Evolutionary conservation across 2,888 invertebrate species (phyloP).

Genomic region (Incurvaria masculella): DNA sequence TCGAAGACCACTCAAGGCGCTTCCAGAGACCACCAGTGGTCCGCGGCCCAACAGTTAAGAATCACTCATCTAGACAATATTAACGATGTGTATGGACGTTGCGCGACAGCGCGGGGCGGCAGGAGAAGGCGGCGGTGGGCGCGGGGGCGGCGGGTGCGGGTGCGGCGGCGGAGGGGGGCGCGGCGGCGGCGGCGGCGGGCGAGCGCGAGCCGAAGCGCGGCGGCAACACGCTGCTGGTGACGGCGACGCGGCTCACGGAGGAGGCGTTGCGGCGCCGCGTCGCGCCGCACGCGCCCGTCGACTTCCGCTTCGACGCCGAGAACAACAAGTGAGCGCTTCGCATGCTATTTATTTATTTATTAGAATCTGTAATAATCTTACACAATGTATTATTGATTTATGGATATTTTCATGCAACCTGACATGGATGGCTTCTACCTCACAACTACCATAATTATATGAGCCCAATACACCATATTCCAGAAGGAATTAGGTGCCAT

Average conservation of each 20-base stretch:
- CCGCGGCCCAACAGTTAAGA: no score
- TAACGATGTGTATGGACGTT: no score
- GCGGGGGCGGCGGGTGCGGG: slow-evolving; percentile 26
- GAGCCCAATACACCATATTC: no score
- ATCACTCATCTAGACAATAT: no score
- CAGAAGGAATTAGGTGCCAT: no score
- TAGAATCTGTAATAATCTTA: slow-evolving; percentile 4
- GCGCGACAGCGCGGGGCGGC: no score
- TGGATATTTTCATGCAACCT: no score
- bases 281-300: slow-evolving; percentile 44
- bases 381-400: slow-evolving; percentile 4
- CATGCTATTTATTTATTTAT: slow-evolving; percentile 20
- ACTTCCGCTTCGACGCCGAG: slow-evolving; percentile 40
- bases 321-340: slow-evolving; percentile 36
- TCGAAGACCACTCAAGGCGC: no score
- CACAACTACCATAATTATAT: no score
- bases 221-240: slow-evolving; percentile 32
- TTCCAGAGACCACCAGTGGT: no score
- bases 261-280: slow-evolving; percentile 40
- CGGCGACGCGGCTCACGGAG: slow-evolving; percentile 39
- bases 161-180: slow-evolving; percentile 21
- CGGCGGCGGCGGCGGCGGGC: slow-evolving; percentile 19
- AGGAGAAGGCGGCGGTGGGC: slow-evolving; percentile 24
- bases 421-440: no score
- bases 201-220: slow-evolving; percentile 9